These are phyloP conservation scores for Cabera pusaria DNA, from an alignment of 2,888 invertebrate species.

Conservation along the genomic window DNA sequence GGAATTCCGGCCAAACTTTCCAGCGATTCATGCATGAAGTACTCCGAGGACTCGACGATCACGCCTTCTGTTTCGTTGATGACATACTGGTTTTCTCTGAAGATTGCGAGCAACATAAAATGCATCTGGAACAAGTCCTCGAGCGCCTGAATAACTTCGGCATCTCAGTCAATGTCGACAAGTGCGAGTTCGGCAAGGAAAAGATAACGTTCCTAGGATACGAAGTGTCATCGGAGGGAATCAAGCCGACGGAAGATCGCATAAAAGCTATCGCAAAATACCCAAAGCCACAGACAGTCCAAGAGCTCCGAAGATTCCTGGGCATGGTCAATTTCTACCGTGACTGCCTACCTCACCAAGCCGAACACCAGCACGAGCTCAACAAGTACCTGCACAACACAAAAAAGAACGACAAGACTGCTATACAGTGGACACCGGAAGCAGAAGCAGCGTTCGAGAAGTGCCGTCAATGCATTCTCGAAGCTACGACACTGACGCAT, in stretches of 20 bases:
- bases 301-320: conserved; percentile 26
- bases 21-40: conserved; percentile 1
- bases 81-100: background rate
- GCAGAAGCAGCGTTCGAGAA: conserved; percentile 30
- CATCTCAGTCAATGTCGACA: background rate
- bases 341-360: conserved; percentile 43
- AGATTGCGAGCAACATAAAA: background rate
- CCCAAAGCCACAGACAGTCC: conserved; percentile 25
- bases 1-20: background rate
- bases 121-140: background rate
- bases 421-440: conserved; percentile 30
- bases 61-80: background rate
- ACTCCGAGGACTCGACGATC: background rate
- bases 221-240: background rate
- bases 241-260: background rate
- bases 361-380: conserved; percentile 32
- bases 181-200: background rate
- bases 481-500: conserved; percentile 36
- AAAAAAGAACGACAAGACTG: conserved; percentile 36
- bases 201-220: background rate
- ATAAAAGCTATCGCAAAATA: conserved; percentile 2
- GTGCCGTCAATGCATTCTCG: conserved; percentile 36
- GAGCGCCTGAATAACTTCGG: background rate
- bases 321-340: conserved; percentile 43
- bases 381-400: conserved; percentile 36